Evolutionary conservation across 2,888 invertebrate species (phyloP), one percentile per base, ranked within the genome.

Genomic region (Drosophila anomalata): DNA sequence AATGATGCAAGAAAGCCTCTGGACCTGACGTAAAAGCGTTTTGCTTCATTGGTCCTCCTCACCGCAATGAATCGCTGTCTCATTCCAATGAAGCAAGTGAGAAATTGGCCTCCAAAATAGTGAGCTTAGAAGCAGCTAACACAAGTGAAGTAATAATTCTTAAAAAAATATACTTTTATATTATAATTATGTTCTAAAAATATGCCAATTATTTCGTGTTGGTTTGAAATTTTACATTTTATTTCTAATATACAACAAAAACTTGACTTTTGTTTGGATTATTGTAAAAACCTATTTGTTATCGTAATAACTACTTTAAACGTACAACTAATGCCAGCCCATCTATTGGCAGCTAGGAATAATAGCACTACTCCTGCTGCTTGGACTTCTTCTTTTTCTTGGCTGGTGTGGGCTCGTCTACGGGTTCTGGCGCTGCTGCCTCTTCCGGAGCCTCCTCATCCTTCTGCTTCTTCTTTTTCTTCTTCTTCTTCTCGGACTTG

Each of bases 391-490:
- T 74, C 68, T 74, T 75, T 76, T 75, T 75, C 73, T 75, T 75
- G 12, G 59, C 44, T 55, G 62, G 61, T n/a, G 75, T 72, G 3
- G 76, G 66, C 14, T 51, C 70, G 2, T 73, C 77, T 36, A 66
- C 70, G 2, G 69, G 60, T 14, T 73, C 65, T 3, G 66, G 50
- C 26, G 75, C 51, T 2, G 54, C 58, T 42, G 68, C 78, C 66
- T 76, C 73, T 60, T 76, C 72, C 1, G 76, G 53, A 9, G 76
- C 77, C 48, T 89, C 89, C 58, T 81, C 79, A 29, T 83, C 83
- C 61, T 87, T 79, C 56, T 89, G 74, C 68, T 90, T 89, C 77
- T 90, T 90, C 78, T 89, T 89, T 79, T 90, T 90, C 80, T 87
- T 90, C 76, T 90, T 90, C 77, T 90, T 90, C 79, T 89, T 89